Conservation (phyloP, 2,113 vertebrate species). For the Hyaena hyaena region DNA sequence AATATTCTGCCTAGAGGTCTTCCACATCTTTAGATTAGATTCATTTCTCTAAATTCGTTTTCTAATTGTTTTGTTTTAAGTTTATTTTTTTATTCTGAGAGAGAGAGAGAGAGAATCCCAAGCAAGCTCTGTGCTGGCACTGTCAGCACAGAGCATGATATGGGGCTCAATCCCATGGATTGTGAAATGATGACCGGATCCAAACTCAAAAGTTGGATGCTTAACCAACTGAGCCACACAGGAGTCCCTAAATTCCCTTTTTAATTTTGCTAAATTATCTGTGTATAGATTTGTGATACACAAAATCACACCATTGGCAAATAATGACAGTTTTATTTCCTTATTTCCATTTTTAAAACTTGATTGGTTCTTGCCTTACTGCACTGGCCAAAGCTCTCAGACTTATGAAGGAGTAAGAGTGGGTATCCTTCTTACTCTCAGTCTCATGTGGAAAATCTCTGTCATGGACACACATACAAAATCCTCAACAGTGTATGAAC, state of each 20-base stretch:
- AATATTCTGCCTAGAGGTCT: background rate
- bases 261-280: background rate
- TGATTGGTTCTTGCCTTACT: background rate
- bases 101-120: too few relatives aligned
- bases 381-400: background rate
- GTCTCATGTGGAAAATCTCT: background rate
- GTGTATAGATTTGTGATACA: background rate
- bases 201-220: too few relatives aligned
- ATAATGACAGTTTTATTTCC: background rate
- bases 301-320: background rate
- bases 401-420: background rate
- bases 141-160: too few relatives aligned
- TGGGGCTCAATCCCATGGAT: too few relatives aligned
- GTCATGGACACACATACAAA: background rate
- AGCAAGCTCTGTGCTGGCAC: too few relatives aligned
- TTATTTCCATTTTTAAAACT: background rate
- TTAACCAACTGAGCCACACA: too few relatives aligned
- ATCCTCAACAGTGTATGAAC: constrained; percentile 3
- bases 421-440: background rate
- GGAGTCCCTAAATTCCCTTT: background rate
- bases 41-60: background rate
- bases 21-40: background rate
- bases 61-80: background rate
- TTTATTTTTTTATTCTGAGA: too few relatives aligned
- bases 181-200: too few relatives aligned